Conservation (phyloP, 2,797 vertebrate species). For the Melanogrammus aeglefinus region DNA sequence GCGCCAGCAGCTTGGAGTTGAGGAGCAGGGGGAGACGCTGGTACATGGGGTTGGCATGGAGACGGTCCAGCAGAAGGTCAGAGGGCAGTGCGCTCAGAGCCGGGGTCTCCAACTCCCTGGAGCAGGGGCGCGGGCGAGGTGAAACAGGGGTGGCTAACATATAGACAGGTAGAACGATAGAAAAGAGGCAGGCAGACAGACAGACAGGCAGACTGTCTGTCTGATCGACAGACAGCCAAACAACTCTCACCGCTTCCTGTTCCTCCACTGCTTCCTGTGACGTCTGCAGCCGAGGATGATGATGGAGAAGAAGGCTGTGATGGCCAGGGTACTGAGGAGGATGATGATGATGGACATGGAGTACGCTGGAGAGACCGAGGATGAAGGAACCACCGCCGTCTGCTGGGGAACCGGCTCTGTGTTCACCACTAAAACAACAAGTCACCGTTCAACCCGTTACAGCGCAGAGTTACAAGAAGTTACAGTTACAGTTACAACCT, state of each 20-base stretch:
- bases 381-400: constrained; percentile 46
- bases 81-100: constrained; percentile 88
- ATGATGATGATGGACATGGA: constrained; percentile 92
- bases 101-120: constrained; percentile 82
- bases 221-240: background rate
- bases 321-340: constrained; percentile 80
- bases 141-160: background rate
- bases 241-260: constrained; percentile 78
- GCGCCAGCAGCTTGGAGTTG: constrained; percentile 88
- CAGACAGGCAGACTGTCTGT: too few relatives aligned
- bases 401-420: constrained; percentile 68
- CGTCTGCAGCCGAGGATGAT: constrained; percentile 79
- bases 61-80: constrained; percentile 88
- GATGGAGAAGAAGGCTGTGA: constrained; percentile 73
- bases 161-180: background rate
- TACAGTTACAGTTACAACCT: background rate
- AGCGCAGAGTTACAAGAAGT: background rate
- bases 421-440: constrained; percentile 51
- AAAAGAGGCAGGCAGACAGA: too few relatives aligned
- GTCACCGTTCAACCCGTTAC: background rate
- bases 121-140: background rate
- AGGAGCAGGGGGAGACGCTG: constrained; percentile 93
- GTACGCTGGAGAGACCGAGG: constrained; percentile 75
- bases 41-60: constrained; percentile 98
- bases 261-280: constrained; percentile 80